Evolutionary conservation across 2,113 vertebrate species (phyloP).

Genomic region (Calyptommatus sinebrachiatus): DNA sequence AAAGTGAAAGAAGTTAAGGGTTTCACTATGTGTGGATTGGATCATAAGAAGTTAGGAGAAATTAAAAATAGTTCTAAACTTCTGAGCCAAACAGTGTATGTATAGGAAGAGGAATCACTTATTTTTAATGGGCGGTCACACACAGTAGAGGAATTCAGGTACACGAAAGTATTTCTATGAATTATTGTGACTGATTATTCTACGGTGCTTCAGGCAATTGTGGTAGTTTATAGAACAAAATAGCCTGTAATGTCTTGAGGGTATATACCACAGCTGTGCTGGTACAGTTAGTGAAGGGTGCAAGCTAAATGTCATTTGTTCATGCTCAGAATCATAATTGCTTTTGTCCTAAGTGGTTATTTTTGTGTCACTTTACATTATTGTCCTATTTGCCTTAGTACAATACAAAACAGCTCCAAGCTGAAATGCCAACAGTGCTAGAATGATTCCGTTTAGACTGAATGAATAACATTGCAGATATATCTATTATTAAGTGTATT

Average conservation of each 20-base stretch:
- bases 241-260: background rate
- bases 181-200: background rate
- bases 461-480: background rate
- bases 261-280: slow-evolving; percentile 1
- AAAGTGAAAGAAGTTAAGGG: too few species aligned
- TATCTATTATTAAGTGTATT: background rate
- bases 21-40: background rate
- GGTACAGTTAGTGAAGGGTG: background rate
- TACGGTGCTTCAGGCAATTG: background rate
- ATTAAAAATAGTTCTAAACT: background rate
- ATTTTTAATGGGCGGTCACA: background rate
- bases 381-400: background rate
- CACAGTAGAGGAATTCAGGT: background rate
- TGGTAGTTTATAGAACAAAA: slow-evolving; percentile 12
- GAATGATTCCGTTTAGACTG: slow-evolving; percentile 14
- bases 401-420: slow-evolving; percentile 12
- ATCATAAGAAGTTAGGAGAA: background rate
- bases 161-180: background rate
- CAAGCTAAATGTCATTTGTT: slow-evolving; percentile 25
- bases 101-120: background rate
- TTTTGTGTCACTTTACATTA: slow-evolving; percentile 27
- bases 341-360: slow-evolving; percentile 19
- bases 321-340: slow-evolving; percentile 19
- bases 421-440: slow-evolving; percentile 11
- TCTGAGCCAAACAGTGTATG: background rate